Conservation (phyloP, 2,113 vertebrate genomes). For the Cryptomyrus ogoouensis region DNA sequence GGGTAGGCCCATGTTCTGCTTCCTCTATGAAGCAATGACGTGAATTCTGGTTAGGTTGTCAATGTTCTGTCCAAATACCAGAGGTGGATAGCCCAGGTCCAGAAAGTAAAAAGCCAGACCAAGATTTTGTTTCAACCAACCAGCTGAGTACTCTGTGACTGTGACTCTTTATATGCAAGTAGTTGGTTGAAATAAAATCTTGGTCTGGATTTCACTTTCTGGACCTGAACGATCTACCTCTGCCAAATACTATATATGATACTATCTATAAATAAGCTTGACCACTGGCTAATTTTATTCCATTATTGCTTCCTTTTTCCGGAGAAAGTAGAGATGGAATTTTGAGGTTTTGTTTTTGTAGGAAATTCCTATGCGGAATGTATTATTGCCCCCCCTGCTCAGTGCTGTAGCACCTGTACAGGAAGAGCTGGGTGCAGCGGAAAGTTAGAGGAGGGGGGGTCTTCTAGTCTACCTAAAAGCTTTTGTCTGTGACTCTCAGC, state of each 20-base stretch:
- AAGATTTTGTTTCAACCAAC: not conserved
- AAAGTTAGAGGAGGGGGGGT: not conserved
- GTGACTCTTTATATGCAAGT: not conserved
- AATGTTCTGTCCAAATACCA: not conserved
- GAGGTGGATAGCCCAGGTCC: not conserved
- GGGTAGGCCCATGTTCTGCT: conserved; percentile 68
- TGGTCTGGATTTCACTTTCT: not conserved
- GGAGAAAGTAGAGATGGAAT: not conserved
- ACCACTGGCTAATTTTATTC: not conserved
- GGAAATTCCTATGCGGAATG: not conserved
- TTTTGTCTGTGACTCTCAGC: conserved; percentile 40
- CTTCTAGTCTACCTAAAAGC: not conserved
- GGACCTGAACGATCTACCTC: not conserved
- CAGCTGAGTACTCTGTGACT: not conserved
- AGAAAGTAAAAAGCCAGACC: not conserved
- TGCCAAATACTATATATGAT: not conserved
- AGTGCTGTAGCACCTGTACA: not conserved
- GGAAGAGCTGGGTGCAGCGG: not conserved
- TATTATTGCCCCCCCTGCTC: not conserved
- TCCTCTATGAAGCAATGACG: not conserved
- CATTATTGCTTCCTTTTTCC: not conserved
- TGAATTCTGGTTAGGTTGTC: not conserved
- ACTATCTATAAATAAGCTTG: not conserved
- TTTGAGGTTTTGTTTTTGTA: conserved; percentile 1
- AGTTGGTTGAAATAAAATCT: not conserved